These are phyloP conservation scores for Engraulis encrasicolus DNA, from an alignment of 2,113 vertebrate genomes.

Conservation along the genomic window DNA sequence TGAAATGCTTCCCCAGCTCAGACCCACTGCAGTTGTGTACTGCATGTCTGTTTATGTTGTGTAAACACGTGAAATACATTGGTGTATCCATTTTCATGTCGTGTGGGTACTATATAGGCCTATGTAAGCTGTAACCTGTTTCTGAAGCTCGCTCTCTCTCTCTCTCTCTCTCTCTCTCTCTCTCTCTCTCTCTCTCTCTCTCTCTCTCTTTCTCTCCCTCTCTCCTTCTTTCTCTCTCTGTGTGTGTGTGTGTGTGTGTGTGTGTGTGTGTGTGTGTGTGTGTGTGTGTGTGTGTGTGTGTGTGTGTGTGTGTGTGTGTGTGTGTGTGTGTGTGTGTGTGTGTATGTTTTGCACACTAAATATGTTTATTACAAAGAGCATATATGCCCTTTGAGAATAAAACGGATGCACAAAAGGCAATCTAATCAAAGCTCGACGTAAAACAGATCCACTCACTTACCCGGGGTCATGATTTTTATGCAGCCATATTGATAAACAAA, in stretches of 20 bases:
- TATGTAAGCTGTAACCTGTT: too few relatives aligned
- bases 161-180: too few relatives aligned
- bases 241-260: neutral
- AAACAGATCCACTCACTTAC: neutral
- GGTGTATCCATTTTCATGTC: neutral
- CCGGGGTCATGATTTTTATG: neutral
- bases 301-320: neutral
- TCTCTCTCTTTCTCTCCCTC: too few relatives aligned
- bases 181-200: too few relatives aligned
- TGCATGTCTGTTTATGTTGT: neutral
- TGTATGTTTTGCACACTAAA: neutral
- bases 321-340: neutral
- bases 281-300: neutral
- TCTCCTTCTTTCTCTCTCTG: too few relatives aligned
- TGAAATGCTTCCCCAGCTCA: slow-evolving; percentile 31
- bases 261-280: neutral
- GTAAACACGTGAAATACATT: neutral
- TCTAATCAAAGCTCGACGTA: neutral
- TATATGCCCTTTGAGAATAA: neutral
- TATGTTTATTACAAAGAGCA: neutral
- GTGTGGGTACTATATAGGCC: neutral
- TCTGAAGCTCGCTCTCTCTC: too few relatives aligned
- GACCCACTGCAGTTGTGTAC: slow-evolving; percentile 6
- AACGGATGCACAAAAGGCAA: neutral
- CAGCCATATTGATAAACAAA: neutral